Conservation (phyloP, 2,888 invertebrate species). For the Caenorhabditis becei region DNA sequence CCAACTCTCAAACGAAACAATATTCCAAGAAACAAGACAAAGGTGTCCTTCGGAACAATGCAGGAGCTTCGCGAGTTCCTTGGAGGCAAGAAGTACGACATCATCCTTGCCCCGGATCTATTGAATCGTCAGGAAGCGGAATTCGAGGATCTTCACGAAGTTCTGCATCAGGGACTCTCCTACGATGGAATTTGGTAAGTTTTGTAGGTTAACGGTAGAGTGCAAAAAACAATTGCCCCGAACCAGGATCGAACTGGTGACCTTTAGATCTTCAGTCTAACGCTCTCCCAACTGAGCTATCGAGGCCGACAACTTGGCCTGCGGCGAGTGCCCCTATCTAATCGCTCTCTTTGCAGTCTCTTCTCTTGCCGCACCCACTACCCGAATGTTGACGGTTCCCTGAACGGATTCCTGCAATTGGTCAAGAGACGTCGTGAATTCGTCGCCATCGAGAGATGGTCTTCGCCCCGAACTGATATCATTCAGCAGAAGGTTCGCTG, state of each 20-base stretch:
- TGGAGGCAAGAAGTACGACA: slow-evolving; percentile 76
- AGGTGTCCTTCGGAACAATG: slow-evolving; percentile 70
- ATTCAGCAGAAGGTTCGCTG: slow-evolving; percentile 67
- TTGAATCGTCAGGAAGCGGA: slow-evolving; percentile 71
- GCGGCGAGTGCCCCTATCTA: not conserved
- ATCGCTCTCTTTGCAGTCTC: slow-evolving; percentile 68
- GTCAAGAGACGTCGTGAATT: slow-evolving; percentile 72
- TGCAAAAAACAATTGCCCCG: slow-evolving; percentile 68
- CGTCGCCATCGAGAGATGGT: slow-evolving; percentile 76
- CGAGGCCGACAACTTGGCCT: slow-evolving; percentile 32
- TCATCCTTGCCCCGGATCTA: slow-evolving; percentile 78
- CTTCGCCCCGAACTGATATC: slow-evolving; percentile 67
- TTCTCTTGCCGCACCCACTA: slow-evolving; percentile 77
- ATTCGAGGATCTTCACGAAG: slow-evolving; percentile 73
- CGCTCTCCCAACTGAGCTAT: slow-evolving; percentile 81
- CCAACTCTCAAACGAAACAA: slow-evolving; percentile 76
- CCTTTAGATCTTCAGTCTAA: slow-evolving; percentile 82
- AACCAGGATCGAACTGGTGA: slow-evolving; percentile 81
- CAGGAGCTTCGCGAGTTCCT: slow-evolving; percentile 65
- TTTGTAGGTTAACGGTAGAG: too few species aligned
- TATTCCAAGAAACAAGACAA: slow-evolving; percentile 72
- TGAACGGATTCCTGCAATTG: slow-evolving; percentile 72
- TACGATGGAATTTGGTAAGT: slow-evolving; percentile 77
- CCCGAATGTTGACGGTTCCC: slow-evolving; percentile 70
- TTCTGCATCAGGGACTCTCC: slow-evolving; percentile 71